These are phyloP conservation scores for Erebia ligea DNA, from an alignment of 2,888 invertebrate species.

Conservation along the genomic window DNA sequence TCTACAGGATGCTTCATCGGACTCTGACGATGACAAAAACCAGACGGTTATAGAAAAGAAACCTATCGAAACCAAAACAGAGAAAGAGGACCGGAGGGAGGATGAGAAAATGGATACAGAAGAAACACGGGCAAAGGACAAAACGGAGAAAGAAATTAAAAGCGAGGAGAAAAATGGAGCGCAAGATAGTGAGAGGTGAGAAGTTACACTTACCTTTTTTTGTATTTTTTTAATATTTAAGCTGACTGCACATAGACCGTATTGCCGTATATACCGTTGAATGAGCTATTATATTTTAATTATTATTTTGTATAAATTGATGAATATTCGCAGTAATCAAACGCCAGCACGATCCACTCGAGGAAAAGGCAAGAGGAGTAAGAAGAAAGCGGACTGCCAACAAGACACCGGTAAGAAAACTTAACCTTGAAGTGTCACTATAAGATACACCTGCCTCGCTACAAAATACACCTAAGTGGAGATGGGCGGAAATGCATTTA, in stretches of 20 bases:
- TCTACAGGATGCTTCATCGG: slow-evolving; percentile 64
- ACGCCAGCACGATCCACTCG: slow-evolving; percentile 63
- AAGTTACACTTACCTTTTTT: not conserved
- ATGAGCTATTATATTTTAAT: not conserved
- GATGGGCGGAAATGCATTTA: no score
- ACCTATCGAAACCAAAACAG: slow-evolving; percentile 50
- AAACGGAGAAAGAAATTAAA: slow-evolving; percentile 51
- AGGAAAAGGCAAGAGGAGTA: slow-evolving; percentile 52
- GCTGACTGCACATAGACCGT: no score
- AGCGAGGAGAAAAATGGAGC: slow-evolving; percentile 50
- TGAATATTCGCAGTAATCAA: slow-evolving; percentile 58
- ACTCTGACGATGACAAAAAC: slow-evolving; percentile 71
- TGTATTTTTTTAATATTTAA: no score
- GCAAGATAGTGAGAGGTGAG: slow-evolving; percentile 70
- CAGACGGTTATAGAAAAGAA: slow-evolving; percentile 77
- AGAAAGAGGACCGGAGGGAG: slow-evolving; percentile 49
- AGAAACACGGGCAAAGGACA: slow-evolving; percentile 48
- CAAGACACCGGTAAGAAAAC: slow-evolving; percentile 66
- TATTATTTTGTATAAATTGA: not conserved
- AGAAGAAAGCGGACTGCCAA: slow-evolving; percentile 68
- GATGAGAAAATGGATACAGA: slow-evolving; percentile 54
- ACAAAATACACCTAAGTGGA: no score
- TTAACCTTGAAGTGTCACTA: no score
- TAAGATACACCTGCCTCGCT: no score
- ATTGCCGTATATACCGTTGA: no score